These are phyloP conservation scores for Genyomyrus donnyi DNA, from an alignment of 2,113 vertebrate genomes.

Conservation along the genomic window DNA sequence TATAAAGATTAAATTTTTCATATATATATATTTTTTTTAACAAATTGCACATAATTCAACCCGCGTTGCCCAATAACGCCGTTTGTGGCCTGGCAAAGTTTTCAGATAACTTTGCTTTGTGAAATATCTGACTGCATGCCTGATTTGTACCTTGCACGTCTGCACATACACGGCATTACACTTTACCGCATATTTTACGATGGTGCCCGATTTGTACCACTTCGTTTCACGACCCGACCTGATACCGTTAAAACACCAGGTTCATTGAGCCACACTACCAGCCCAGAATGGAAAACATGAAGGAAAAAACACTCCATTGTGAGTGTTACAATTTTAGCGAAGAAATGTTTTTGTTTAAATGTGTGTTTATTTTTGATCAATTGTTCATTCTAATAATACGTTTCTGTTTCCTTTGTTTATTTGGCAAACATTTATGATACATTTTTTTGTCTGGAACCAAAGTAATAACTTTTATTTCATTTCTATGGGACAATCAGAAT, in stretches of 20 bases:
- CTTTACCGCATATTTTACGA: neutral
- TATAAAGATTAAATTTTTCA: neutral
- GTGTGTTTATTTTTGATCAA: neutral
- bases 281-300: neutral
- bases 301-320: neutral
- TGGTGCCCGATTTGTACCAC: neutral
- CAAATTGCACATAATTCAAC: neutral
- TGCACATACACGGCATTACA: too few species aligned
- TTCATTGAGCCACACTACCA: neutral
- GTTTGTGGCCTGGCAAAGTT: neutral
- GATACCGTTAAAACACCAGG: neutral
- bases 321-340: neutral
- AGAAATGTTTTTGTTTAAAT: neutral
- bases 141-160: too few species aligned
- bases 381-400: neutral
- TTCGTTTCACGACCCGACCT: neutral
- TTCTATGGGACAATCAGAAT: too few species aligned
- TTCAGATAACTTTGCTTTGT: neutral
- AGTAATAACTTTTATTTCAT: too few species aligned
- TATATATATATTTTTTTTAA: too few species aligned
- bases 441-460: too few species aligned
- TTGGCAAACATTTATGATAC: too few species aligned
- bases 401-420: neutral
- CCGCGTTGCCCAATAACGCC: neutral
- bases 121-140: neutral